These are phyloP conservation scores for Hemistola chrysoprasaria DNA, from an alignment of 2,888 invertebrate species.

Conservation along the genomic window DNA sequence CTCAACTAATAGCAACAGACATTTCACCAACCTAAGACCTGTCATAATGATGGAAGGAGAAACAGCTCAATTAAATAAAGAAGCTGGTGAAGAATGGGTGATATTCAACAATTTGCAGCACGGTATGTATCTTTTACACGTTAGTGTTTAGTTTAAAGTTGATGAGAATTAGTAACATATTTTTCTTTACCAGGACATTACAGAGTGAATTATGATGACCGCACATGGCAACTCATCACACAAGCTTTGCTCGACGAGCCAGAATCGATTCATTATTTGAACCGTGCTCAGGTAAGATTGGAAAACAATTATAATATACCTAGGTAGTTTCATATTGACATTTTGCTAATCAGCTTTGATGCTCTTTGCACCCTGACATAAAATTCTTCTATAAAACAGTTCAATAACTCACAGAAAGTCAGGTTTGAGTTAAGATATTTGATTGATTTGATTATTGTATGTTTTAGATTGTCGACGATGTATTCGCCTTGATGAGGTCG, in stretches of 20 bases:
- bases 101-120: constrained; percentile 85
- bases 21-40: constrained; percentile 54
- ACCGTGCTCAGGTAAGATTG: constrained; percentile 86
- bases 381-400: no score
- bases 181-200: no score
- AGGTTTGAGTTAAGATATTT: no score
- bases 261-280: constrained; percentile 83
- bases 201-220: constrained; percentile 84
- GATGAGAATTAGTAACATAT: no score
- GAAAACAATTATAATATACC: no score
- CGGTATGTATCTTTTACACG: constrained; percentile 55
- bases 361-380: no score
- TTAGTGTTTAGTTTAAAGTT: no score
- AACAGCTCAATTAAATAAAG: constrained; percentile 46
- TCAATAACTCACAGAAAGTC: no score
- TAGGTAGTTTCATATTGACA: no score
- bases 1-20: constrained; percentile 53
- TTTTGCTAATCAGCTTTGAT: no score
- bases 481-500: constrained; percentile 68
- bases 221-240: constrained; percentile 79
- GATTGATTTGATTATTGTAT: constrained; percentile 1
- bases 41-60: constrained; percentile 71
- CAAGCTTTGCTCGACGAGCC: constrained; percentile 54
- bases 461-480: constrained; percentile 65
- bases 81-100: constrained; percentile 78